Evolutionary conservation across 2,888 invertebrate species (phyloP), one percentile per base, ranked within the genome.

Genomic region (Ormyrus pomaceus): DNA sequence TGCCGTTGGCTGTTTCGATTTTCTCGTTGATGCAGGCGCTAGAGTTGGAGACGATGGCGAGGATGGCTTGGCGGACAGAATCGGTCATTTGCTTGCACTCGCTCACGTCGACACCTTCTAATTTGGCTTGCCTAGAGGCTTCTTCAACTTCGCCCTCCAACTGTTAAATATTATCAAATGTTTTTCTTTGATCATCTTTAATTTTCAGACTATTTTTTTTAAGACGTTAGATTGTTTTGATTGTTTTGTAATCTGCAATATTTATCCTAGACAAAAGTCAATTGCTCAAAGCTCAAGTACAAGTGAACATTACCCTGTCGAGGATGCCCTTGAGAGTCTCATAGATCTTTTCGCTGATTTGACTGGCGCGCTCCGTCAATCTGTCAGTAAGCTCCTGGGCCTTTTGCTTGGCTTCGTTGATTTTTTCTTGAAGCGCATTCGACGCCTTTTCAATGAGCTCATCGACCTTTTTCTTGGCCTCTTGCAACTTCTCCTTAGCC

Each of bases 11-110:
- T 3, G 53, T 11, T 53, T 82, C 79, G 13, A 86, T 64, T 65
- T 84, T 86, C 0, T 82, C 79, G 11, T 50, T 59, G 11, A 84
- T 58, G 68, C 86, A 86, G 6, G 3, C 5, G n/a, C 78, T 83
- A 34, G 73, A 55, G 73, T 84, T 76, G 6, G 19, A 5, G 3
- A 83, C 7, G 10, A 83, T 58, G 0, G n/a, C 11, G 2, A 64
- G 0, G 0, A 51, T 77, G 6, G 79, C 56, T 5, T 53, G 3
- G 3, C 77, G 75, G 6, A 86, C 46, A n/a, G 81, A 56, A 0
- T 74, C 46, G 0, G 64, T 50, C 65, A 84, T 78, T 0, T 13
- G 6, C 1, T 71, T 81, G 66, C 86, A 86, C 58, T 84, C 82
- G 5, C 65, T 50, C 0, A 83, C 59, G 34, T 84, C 80, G 19